Conservation (phyloP, 2,113 vertebrate genomes). For the Vidua macroura region DNA sequence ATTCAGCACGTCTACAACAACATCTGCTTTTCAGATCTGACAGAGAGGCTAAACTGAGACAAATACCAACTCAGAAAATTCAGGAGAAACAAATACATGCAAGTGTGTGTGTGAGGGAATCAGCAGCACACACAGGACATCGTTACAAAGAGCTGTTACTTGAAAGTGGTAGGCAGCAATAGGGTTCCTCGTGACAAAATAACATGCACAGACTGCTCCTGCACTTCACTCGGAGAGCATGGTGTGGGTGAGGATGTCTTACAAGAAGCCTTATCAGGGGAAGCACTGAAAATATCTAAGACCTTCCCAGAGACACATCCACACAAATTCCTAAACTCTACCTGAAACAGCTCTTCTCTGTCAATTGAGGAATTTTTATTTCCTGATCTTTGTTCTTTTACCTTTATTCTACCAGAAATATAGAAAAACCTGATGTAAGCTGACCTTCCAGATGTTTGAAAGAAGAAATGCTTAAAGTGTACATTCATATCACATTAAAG, state of each 20-base stretch:
- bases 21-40: constrained; percentile 8
- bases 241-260: neutral
- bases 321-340: neutral
- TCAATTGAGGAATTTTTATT: neutral
- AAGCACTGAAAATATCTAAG: neutral
- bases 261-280: neutral
- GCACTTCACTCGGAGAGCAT: neutral
- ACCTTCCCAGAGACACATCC: neutral
- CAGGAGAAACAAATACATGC: neutral
- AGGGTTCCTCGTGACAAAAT: neutral
- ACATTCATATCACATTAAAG: neutral
- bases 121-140: neutral
- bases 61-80: neutral
- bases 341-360: neutral
- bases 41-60: neutral
- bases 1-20: neutral
- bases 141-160: neutral
- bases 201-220: neutral
- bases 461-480: neutral
- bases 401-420: neutral
- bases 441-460: neutral
- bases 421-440: rapidly evolving
- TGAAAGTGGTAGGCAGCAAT: neutral
- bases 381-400: neutral
- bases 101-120: rapidly evolving